Evolutionary conservation across 1,140 invertebrate genomes (phyloP).

Genomic region (Ganaspis sp.): DNA sequence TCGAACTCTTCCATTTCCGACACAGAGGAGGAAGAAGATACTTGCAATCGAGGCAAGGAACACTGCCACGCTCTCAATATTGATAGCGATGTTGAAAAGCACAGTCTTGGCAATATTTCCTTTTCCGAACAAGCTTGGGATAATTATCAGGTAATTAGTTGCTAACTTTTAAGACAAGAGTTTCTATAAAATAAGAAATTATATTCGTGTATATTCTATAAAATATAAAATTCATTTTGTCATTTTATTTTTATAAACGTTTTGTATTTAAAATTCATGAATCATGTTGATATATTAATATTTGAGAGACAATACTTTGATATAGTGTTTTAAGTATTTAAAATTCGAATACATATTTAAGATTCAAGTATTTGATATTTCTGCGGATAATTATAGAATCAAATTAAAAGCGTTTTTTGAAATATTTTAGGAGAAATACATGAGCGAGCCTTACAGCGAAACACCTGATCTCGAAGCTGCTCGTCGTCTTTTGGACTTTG

Average conservation of each 20-base stretch:
- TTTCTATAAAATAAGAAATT: too few relatives aligned
- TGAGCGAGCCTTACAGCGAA: conserved; percentile 93
- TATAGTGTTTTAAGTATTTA: too few relatives aligned
- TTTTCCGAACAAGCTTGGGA: conserved; percentile 93
- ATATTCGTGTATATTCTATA: too few relatives aligned
- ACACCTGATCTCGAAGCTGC: conserved; percentile 91
- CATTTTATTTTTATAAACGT: too few relatives aligned
- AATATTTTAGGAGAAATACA: conserved; percentile 87
- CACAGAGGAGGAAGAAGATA: conserved; percentile 71
- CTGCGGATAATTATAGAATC: background rate
- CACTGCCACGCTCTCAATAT: conserved; percentile 50
- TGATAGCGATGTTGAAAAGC: conserved; percentile 75
- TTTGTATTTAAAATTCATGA: too few relatives aligned
- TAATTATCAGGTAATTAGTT: conserved; percentile 82
- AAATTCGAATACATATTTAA: too few relatives aligned
- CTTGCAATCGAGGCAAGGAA: conserved; percentile 47
- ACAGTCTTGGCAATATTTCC: conserved; percentile 80
- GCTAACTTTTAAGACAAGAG: background rate
- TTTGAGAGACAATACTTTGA: too few relatives aligned
- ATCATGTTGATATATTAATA: too few relatives aligned
- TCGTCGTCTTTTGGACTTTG: conserved; percentile 88
- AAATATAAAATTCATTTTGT: too few relatives aligned
- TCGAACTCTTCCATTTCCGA: conserved; percentile 69
- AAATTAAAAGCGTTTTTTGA: conserved; percentile 10
- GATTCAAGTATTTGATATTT: too few relatives aligned